Percentiles rank a stretch among this genome's conserved stretches.
phyloP scores from a whole-genome alignment of 1,140 invertebrate genomes.

The Aphis gossypii region DNA sequence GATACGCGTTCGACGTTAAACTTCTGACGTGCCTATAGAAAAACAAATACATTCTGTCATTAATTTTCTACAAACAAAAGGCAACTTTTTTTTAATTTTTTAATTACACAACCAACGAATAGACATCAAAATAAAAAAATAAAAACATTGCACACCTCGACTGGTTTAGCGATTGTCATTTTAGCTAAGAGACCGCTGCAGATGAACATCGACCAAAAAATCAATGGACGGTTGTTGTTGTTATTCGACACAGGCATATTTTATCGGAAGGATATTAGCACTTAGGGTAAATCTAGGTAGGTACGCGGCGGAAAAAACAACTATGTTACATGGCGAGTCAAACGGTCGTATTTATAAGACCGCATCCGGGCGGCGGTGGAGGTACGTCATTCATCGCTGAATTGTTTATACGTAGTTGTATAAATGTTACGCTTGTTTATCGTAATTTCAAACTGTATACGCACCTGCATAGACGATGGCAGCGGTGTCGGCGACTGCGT shows the following conservation, averaged over 20 bases:
- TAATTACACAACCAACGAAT: not conserved
- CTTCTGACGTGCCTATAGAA: not conserved
- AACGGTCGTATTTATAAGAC: slow-evolving; percentile 29
- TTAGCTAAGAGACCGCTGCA: not conserved
- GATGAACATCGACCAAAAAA: not conserved
- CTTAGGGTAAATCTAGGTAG: not conserved
- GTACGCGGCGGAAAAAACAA: not conserved
- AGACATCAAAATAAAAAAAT: not conserved
- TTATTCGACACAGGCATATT: not conserved
- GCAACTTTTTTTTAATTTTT: not conserved
- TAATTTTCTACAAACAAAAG: not conserved
- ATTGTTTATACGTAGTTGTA: not conserved
- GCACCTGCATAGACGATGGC: not conserved
- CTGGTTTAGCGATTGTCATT: not conserved
- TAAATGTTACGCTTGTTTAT: not conserved
- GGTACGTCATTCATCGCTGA: not conserved
- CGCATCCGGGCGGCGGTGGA: not conserved
- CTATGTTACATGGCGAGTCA: not conserved
- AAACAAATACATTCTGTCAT: not conserved
- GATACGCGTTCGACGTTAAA: slow-evolving; percentile 39
- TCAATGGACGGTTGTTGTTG: too few species aligned
- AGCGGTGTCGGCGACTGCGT: not conserved
- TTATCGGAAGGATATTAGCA: not conserved
- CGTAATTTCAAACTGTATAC: not conserved
- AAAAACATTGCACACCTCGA: not conserved